Evolutionary conservation across 2,797 vertebrate species (phyloP), one percentile per base, ranked within the genome.

Genomic region (Percopsis omiscomaycus): DNA sequence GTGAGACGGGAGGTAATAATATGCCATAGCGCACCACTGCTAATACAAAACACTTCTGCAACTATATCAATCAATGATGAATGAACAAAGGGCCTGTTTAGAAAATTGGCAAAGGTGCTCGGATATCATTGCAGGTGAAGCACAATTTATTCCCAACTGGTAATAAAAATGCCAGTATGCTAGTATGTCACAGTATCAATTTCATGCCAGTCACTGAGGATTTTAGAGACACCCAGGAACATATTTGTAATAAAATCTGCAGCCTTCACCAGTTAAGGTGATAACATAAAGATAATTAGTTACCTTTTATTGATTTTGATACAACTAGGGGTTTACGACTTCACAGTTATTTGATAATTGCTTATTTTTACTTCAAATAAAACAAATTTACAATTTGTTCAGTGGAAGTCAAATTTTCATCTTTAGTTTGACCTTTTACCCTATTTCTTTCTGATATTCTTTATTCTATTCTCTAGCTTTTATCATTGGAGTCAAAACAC

Each of bases 1-100:
- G 84, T 84, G 78, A 32, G 29, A 74, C 66, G 2, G 59, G 74
- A 79, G 79, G 87, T 88, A 82, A 88, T 87, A 86, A 79, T 59
- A 69, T 66, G 66, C 61, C 57, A 57, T 58, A 61, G 55, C 65
- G 64, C 60, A 79, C 67, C 28, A 61, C 52, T 79, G 69, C 60
- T 61, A 50, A 55, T 64, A 74, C 45, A 74, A 71, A 77, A 79
- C 66, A 77, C 57, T 58, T 83, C 60, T 76, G 68, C 63, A 70
- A 69, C 59, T 60, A 57, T 81, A 81, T 80, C 66, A 80, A 66
- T 87, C 82, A 85, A 79, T 78, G 69, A 89, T 60, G 64, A 76
- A 78, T 78, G 79, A 81, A 84, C 68, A 80, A 62, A 63, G 61
- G 64, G 54, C 55, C 72, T 54, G 51, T 84, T 86, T 68, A 68